A percentile compares a stretch with the other conserved stretches of the same genome.
Evolutionary conservation across 1,140 invertebrate species (phyloP).

Genomic region (Lordiphosa clarofinis): DNA sequence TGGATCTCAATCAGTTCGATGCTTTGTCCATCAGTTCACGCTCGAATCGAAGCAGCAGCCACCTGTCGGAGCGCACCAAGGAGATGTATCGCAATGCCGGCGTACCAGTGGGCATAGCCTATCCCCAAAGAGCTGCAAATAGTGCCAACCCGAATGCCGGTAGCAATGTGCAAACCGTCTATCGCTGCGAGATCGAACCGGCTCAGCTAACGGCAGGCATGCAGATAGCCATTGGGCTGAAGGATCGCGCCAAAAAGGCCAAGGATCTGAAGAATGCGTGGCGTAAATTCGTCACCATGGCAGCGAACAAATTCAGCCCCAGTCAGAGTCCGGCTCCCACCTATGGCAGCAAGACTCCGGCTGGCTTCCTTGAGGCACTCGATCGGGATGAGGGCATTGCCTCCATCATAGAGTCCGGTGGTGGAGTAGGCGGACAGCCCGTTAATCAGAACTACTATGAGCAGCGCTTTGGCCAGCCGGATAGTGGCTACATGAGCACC

Average conservation of each 20-base stretch:
- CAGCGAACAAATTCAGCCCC: constrained; percentile 76
- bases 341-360: constrained; percentile 54
- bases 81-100: constrained; percentile 75
- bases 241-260: constrained; percentile 73
- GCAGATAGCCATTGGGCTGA: constrained; percentile 77
- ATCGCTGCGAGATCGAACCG: constrained; percentile 75
- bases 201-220: constrained; percentile 72
- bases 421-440: constrained; percentile 14
- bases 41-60: constrained; percentile 70
- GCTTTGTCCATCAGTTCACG: constrained; percentile 71
- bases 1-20: constrained; percentile 70
- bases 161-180: constrained; percentile 67
- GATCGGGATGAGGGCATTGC: constrained; percentile 72
- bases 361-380: constrained; percentile 52
- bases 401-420: constrained; percentile 36
- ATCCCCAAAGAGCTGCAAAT: constrained; percentile 63
- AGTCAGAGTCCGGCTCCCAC: constrained; percentile 70
- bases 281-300: constrained; percentile 79
- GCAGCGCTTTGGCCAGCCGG: constrained; percentile 78
- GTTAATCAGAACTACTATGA: constrained; percentile 70
- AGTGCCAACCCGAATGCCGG: constrained; percentile 25
- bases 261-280: constrained; percentile 80
- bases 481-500: constrained; percentile 89
- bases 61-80: constrained; percentile 75
- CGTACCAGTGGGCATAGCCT: constrained; percentile 72